Percentiles rank a stretch among this genome's conserved stretches.
phyloP scores from a whole-genome alignment of 2,888 invertebrate species.

The Hyalella azteca region DNA sequence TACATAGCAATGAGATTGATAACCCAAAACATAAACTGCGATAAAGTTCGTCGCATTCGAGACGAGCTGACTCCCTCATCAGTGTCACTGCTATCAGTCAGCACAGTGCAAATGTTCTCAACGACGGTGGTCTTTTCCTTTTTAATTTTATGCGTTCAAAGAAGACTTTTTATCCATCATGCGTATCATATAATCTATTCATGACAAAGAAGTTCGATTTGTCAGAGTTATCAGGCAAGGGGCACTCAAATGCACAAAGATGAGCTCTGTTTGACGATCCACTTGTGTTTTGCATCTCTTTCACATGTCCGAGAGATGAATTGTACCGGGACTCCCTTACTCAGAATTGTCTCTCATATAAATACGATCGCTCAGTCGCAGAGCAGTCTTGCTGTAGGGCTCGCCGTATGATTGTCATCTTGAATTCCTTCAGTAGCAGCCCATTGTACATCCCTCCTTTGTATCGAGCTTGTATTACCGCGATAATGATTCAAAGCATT shows the following conservation, averaged over 20 bases:
- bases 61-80: too few relatives aligned
- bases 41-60: too few relatives aligned
- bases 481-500: too few relatives aligned
- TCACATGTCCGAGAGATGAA: slow-evolving; percentile 24
- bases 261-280: slow-evolving; percentile 35
- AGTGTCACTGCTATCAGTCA: slow-evolving; percentile 4
- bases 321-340: slow-evolving; percentile 5
- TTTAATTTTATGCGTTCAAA: slow-evolving; percentile 29
- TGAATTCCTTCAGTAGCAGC: neutral
- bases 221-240: slow-evolving; percentile 30
- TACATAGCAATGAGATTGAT: too few relatives aligned
- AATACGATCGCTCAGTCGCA: too few relatives aligned
- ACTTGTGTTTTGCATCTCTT: slow-evolving; percentile 35
- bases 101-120: slow-evolving; percentile 9
- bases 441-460: too few relatives aligned
- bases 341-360: neutral
- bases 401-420: neutral
- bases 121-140: slow-evolving; percentile 20
- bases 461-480: too few relatives aligned
- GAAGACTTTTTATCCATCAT: slow-evolving; percentile 32
- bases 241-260: slow-evolving; percentile 35
- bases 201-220: slow-evolving; percentile 36
- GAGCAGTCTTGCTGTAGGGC: neutral
- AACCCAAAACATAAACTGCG: too few relatives aligned
- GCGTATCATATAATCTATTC: slow-evolving; percentile 32